These are phyloP conservation scores for Maniola jurtina DNA, from an alignment of 1,140 invertebrate species.

Conservation along the genomic window DNA sequence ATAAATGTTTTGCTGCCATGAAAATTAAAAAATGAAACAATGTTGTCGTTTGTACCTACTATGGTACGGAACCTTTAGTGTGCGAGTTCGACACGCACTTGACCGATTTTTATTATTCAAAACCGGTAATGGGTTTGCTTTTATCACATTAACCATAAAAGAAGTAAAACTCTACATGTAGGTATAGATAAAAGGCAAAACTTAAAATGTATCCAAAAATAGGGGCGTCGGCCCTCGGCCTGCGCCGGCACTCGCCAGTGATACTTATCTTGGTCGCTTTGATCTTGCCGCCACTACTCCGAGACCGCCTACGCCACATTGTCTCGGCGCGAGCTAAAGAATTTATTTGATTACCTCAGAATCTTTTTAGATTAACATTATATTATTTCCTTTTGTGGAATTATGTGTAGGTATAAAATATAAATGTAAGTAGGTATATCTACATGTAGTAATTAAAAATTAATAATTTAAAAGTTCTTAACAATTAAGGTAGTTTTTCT, in stretches of 20 bases:
- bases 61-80: no score
- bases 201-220: slow-evolving; percentile 65
- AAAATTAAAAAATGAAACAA: no score
- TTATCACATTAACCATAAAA: slow-evolving; percentile 42
- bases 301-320: slow-evolving; percentile 47
- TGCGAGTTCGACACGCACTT: not conserved
- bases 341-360: slow-evolving; percentile 33
- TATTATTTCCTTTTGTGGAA: not conserved
- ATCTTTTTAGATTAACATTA: slow-evolving; percentile 12
- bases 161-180: slow-evolving; percentile 39
- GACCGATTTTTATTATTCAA: not conserved
- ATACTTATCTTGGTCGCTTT: slow-evolving; percentile 65
- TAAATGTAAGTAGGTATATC: no score
- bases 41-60: no score
- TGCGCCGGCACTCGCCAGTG: slow-evolving; percentile 42
- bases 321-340: slow-evolving; percentile 37
- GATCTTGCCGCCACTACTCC: slow-evolving; percentile 54
- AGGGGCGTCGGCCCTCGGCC: slow-evolving; percentile 54
- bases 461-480: no score
- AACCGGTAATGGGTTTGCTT: slow-evolving; percentile 25
- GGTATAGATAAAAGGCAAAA: slow-evolving; percentile 52
- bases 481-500: no score
- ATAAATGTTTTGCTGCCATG: no score
- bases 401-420: no score
- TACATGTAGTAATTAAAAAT: no score